Percentiles rank a stretch among this genome's conserved stretches.
Conservation (phyloP, 2,888 invertebrate species). For the Mycalesis mineus region DNA sequence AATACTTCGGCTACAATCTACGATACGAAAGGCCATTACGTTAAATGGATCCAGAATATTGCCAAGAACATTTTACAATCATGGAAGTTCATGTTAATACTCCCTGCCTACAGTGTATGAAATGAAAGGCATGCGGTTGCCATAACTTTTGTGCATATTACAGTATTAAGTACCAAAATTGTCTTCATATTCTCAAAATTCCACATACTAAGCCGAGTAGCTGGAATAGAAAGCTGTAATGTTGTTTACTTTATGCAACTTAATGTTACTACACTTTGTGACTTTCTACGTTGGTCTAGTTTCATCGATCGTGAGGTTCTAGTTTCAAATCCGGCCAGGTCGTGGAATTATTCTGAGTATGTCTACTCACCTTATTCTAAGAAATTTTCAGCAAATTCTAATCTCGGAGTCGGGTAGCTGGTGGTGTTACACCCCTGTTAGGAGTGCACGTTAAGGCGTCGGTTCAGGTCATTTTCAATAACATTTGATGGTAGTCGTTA, state of each 20-base stretch:
- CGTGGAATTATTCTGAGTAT: no score
- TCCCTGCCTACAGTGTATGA: background rate
- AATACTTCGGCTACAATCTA: constrained; percentile 3
- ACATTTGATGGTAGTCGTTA: no score
- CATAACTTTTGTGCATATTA: background rate
- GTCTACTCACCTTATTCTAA: no score
- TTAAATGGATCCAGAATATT: constrained; percentile 7
- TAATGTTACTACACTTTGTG: no score
- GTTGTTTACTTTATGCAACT: background rate
- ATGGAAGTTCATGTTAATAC: constrained; percentile 4
- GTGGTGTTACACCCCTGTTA: no score
- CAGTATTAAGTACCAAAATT: background rate
- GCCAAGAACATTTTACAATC: constrained; percentile 9
- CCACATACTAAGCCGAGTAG: background rate
- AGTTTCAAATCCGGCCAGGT: no score
- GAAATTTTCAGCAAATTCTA: no score
- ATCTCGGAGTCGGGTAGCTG: no score
- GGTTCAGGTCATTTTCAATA: no score
- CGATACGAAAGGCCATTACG: constrained; percentile 7
- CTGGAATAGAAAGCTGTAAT: background rate
- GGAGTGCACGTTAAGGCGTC: no score
- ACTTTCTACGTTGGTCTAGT: no score
- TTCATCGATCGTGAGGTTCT: no score
- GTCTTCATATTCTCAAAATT: background rate
- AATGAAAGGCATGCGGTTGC: constrained; percentile 5